A percentile compares a stretch with the other conserved stretches of the same genome.
Evolutionary conservation across 2,888 invertebrate species (phyloP).

Genomic region (Aplocera efformata): DNA sequence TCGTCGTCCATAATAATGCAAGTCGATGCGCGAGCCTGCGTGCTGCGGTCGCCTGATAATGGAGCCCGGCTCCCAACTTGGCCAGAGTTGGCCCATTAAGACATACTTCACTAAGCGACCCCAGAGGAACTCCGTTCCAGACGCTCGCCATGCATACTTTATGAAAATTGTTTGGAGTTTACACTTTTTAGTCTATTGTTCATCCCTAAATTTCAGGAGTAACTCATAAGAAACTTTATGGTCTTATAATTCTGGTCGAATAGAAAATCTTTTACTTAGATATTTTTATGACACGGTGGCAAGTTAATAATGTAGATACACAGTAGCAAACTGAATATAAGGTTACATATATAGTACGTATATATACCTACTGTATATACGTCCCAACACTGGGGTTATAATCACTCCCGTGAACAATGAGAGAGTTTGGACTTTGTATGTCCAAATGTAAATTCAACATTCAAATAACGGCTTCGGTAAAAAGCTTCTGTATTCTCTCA

Average conservation of each 20-base stretch:
- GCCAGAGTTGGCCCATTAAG: constrained; percentile 43
- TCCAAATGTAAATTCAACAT: constrained; percentile 13
- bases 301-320: no score
- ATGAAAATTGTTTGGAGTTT: constrained; percentile 27
- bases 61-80: constrained; percentile 27
- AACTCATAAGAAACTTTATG: neutral
- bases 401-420: constrained; percentile 8
- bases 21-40: constrained; percentile 5
- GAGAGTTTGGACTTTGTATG: constrained; percentile 5
- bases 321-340: no score
- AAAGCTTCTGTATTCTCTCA: constrained; percentile 12
- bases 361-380: no score
- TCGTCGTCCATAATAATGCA: constrained; percentile 11
- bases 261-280: no score
- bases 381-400: no score
- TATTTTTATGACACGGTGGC: no score
- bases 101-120: constrained; percentile 36
- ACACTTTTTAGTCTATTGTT: constrained; percentile 22
- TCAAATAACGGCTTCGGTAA: constrained; percentile 10
- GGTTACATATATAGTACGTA: no score
- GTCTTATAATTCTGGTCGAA: no score
- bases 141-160: constrained; percentile 26
- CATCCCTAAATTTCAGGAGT: neutral
- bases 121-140: constrained; percentile 25
- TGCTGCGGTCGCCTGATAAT: constrained; percentile 36